These are phyloP conservation scores for Euthynnus affinis DNA, from an alignment of 2,797 vertebrate genomes.

Conservation along the genomic window DNA sequence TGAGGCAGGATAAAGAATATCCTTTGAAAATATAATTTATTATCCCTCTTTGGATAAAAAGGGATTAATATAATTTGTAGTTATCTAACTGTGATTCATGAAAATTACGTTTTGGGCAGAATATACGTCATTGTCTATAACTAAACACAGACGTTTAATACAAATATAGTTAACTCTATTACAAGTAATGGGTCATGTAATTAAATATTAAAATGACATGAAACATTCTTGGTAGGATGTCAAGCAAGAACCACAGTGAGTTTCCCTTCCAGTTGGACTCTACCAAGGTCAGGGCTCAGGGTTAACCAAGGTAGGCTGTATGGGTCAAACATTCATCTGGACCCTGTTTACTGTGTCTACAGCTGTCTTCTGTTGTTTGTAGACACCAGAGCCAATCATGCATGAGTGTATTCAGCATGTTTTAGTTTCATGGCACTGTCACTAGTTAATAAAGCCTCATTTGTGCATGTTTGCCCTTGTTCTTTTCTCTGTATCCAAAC, in stretches of 20 bases:
- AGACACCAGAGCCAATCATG: neutral
- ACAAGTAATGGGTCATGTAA: neutral
- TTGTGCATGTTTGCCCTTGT: no score
- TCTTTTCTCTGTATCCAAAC: neutral
- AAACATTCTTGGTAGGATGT: neutral
- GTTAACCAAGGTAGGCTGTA: neutral
- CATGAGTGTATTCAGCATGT: neutral
- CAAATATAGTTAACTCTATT: neutral
- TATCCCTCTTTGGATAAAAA: no score
- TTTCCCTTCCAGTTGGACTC: no score
- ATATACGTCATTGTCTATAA: neutral
- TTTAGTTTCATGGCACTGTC: neutral
- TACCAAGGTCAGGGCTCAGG: neutral
- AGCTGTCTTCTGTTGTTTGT: neutral
- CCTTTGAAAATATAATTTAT: neutral
- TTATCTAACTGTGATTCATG: no score
- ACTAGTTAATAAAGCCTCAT: neutral
- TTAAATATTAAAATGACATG: neutral
- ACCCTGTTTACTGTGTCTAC: neutral
- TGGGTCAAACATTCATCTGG: constrained; percentile 6
- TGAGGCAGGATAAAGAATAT: neutral
- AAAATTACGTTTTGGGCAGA: neutral
- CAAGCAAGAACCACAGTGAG: neutral
- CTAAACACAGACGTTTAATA: neutral
- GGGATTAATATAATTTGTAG: neutral